Evolutionary conservation across 2,113 vertebrate species (phyloP), one percentile per base, ranked within the genome.

Genomic region (Steatornis caripensis): DNA sequence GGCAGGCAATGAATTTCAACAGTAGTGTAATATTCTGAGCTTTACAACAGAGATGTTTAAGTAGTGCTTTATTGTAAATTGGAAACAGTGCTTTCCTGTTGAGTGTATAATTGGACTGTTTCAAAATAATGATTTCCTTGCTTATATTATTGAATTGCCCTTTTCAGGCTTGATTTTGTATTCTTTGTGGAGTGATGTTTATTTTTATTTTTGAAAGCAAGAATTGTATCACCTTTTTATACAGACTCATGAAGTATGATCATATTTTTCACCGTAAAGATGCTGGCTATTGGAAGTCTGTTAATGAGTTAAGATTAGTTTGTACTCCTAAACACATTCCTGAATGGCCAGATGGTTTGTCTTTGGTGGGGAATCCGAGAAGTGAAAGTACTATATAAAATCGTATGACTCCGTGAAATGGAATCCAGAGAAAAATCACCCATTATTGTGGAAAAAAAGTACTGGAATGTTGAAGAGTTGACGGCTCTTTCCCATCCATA

Each of bases 1-100:
- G 96, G 77, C 95, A 95, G 54, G 48, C 14, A 37, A 6, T 53
- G 41, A 71, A 75, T 96, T 97, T 96, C 43, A 89, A 54, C 26
- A 62, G 77, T 36, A 75, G 10, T 82, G 15, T 17, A 54, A 39
- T 68, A 89, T 84, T 77, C 43, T 84, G 30, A 91, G 53, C 54
- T 83, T 95, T 54, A 70, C 37, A 70, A 93, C 17, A 64, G 64
- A 92, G 29, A 53, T 95, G 15, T 90, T 86, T 51, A 46, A 62
- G 69, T 88, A 89, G 27, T 61, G 29, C 66, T 97, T 97, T 12
- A 10, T 55, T 96, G 54, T 54, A 37, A 83, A 84, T 43, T 54
- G 30, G 45, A 96, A 65, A 54, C 54, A 83, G 12, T 89, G 29
- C 62, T 93, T 97, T 80, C 49, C 65, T 85, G 32, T 55, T 66